Evolutionary conservation across 2,797 vertebrate species (phyloP), one percentile per base, ranked within the genome.

Genomic region (Gadopsis bispinosus): DNA sequence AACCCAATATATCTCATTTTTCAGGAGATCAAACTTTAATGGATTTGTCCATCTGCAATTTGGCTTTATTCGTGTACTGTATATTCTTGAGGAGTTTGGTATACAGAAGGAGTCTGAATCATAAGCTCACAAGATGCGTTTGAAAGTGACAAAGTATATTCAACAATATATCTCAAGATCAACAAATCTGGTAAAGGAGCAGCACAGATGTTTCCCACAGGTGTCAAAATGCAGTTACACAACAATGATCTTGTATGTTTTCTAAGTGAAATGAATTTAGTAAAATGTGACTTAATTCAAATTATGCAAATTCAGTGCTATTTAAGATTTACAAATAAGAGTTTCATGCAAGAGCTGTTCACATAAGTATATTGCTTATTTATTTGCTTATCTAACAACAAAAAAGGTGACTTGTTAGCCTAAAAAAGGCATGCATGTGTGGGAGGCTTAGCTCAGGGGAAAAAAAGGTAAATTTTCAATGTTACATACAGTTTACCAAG

Each of bases 1-100:
- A 82, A 65, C 66, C 79, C 62, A 73, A 79, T 69, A 79, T 35
- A 73, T 67, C 58, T 66, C 5, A 58, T 59, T 84, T 86, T 81
- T 43, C 50, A 80, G 61, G 65, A 39, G 41, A 75, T 68, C 45
- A 66, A 60, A 84, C 64, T 73, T 26, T 41, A 86, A 79, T 70
- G 19, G 41, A 80, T 71, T 72, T 80, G 31, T 73, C 67, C 19
- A 67, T 73, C 41, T 69, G 63, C 7, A 72, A 16, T 69, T 74
- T 80, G 37, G 67, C 73, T 71, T 71, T 10, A 61, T 68, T 76
- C 59, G 62, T 47, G 31, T 26, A 54, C 51, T 47, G 12, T 45
- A 47, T 56, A 31, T 41, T 79, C 55, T 13, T 10, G 33, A 62
- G 0, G 9, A 41, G 60, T 68, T 61, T 75, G 35, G 17, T 60